Percentiles rank a stretch among this genome's conserved stretches.
phyloP scores from a whole-genome alignment of 30 jellyfish, hydroid and myxozoan genomes.

The Hydractinia echinata region DNA sequence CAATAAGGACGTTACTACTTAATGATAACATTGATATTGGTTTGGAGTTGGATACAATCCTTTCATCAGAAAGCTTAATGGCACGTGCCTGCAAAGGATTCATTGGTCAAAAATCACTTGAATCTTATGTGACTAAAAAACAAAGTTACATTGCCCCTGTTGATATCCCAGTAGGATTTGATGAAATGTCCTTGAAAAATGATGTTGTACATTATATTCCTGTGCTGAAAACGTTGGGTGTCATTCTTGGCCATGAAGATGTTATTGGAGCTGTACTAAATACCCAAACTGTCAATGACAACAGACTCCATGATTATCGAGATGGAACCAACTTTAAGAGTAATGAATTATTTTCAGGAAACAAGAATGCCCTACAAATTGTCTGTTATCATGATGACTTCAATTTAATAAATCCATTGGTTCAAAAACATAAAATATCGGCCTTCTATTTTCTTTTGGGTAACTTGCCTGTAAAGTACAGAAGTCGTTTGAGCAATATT shows the following conservation, averaged over 20 bases:
- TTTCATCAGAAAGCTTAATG: neutral
- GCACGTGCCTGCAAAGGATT: neutral
- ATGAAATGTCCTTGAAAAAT: too few species aligned
- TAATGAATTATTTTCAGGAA: neutral
- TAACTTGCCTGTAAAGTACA: neutral
- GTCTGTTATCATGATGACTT: constrained; percentile 6
- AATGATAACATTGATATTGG: neutral
- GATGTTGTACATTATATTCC: too few species aligned
- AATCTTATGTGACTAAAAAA: neutral
- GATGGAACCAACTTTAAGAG: neutral
- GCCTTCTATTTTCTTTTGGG: constrained; percentile 17
- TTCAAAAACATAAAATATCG: constrained; percentile 4
- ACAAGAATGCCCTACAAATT: neutral
- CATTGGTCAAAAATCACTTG: neutral
- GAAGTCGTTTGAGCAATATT: neutral
- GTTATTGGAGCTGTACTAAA: too few species aligned
- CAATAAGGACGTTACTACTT: neutral
- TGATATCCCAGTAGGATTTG: neutral
- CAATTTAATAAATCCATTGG: neutral
- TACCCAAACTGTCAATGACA: too few species aligned
- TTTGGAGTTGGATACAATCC: neutral
- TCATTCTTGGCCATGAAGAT: too few species aligned
- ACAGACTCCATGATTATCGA: too few species aligned
- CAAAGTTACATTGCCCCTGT: neutral
- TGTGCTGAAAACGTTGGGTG: too few species aligned